Percentiles rank a stretch among this genome's conserved stretches.
phyloP scores from a whole-genome alignment of 2,888 invertebrate genomes.

The Gryllus longicercus region DNA sequence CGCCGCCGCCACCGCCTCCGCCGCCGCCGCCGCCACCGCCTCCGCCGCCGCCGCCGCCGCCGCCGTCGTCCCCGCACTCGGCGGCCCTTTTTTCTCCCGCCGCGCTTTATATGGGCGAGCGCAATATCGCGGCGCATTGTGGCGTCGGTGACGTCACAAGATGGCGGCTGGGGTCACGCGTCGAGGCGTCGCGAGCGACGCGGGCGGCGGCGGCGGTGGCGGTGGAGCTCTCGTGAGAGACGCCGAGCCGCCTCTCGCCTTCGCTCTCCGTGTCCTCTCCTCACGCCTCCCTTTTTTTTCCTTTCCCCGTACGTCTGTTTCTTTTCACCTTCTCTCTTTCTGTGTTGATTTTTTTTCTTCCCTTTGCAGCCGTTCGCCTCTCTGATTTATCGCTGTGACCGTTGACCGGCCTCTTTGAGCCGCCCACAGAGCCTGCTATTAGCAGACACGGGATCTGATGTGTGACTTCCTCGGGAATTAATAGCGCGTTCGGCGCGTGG shows the following conservation, averaged over 20 bases:
- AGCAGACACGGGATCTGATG: slow-evolving; percentile 17
- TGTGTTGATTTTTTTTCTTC: not conserved
- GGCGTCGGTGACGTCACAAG: not conserved
- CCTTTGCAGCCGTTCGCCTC: not conserved
- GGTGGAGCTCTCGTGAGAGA: too few species aligned
- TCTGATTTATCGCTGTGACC: not conserved
- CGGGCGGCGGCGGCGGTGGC: not conserved
- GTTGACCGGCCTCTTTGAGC: not conserved
- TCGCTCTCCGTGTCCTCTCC: not conserved
- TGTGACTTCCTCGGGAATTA: slow-evolving; percentile 7
- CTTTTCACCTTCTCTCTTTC: slow-evolving; percentile 17
- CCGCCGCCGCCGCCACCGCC: too few species aligned
- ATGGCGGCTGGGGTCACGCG: slow-evolving; percentile 4
- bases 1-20: too few species aligned
- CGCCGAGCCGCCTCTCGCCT: not conserved
- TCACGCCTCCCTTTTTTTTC: not conserved
- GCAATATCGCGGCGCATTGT: not conserved
- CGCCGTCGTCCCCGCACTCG: too few species aligned
- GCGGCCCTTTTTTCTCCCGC: not conserved
- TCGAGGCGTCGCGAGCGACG: not conserved
- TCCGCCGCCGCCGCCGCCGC: too few species aligned
- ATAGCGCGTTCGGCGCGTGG: not conserved
- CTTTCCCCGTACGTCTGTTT: slow-evolving; percentile 3
- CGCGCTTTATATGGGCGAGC: not conserved
- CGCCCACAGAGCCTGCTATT: not conserved